These are phyloP conservation scores for Misgurnus mizolepis DNA, from an alignment of 2,113 vertebrate species.

Conservation along the genomic window DNA sequence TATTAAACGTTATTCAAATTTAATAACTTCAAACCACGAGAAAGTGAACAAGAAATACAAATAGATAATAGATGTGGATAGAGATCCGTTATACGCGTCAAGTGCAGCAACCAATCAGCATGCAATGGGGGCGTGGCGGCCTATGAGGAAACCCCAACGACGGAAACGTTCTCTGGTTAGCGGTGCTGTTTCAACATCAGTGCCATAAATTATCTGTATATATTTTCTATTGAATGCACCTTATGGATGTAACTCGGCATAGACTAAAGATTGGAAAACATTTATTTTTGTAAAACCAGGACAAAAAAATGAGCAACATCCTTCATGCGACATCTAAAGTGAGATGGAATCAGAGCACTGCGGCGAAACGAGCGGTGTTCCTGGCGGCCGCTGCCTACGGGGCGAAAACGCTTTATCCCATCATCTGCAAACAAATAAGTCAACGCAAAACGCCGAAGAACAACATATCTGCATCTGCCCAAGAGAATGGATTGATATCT, in stretches of 20 bases:
- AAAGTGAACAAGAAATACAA: not conserved
- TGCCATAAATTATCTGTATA: not conserved
- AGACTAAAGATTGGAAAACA: slow-evolving; percentile 36
- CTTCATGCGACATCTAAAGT: slow-evolving; percentile 78
- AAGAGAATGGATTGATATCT: slow-evolving; percentile 66
- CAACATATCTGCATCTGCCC: slow-evolving; percentile 23
- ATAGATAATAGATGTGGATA: no score
- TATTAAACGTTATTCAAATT: no score
- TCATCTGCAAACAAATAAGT: slow-evolving; percentile 75
- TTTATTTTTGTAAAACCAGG: not conserved
- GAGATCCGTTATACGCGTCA: slow-evolving; percentile 27
- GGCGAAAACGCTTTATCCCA: slow-evolving; percentile 81
- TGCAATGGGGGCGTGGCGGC: slow-evolving; percentile 58
- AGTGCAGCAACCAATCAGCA: slow-evolving; percentile 51
- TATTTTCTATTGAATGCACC: not conserved
- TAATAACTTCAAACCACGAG: no score
- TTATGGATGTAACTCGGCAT: slow-evolving; percentile 61
- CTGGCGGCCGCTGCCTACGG: slow-evolving; percentile 86
- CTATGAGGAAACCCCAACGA: slow-evolving; percentile 46
- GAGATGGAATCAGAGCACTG: slow-evolving; percentile 79
- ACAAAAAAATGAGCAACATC: slow-evolving; percentile 81
- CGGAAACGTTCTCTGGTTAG: slow-evolving; percentile 64
- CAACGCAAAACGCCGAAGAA: slow-evolving; percentile 48
- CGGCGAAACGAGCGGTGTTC: slow-evolving; percentile 81
- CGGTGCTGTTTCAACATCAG: slow-evolving; percentile 51